Percentiles rank a stretch among this genome's conserved stretches.
Conservation (phyloP, 2,888 invertebrate species). For the Mimachlamys varia region DNA sequence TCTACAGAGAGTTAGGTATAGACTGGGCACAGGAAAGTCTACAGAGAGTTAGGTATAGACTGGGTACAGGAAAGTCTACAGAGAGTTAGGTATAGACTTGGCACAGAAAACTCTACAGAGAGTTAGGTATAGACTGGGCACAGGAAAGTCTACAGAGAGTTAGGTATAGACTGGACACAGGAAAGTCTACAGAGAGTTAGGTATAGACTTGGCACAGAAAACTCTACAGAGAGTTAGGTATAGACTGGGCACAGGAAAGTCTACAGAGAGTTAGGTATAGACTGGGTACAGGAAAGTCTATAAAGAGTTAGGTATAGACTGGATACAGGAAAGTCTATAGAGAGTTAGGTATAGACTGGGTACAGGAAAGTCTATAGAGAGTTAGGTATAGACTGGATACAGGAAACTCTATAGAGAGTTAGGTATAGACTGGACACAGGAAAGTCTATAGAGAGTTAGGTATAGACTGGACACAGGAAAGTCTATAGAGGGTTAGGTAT, state of each 20-base stretch:
- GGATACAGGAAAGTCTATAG: background rate
- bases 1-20: background rate
- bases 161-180: too few species aligned
- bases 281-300: too few species aligned
- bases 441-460: background rate
- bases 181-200: too few species aligned
- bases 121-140: background rate
- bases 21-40: conserved; percentile 46
- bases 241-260: too few species aligned
- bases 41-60: conserved; percentile 57
- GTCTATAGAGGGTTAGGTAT: background rate
- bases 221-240: too few species aligned
- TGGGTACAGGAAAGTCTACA: background rate
- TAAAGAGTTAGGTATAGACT: too few species aligned
- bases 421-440: conserved; percentile 37
- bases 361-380: too few species aligned
- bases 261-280: too few species aligned
- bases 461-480: background rate
- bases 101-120: background rate
- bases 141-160: too few species aligned
- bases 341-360: background rate
- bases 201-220: too few species aligned
- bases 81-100: background rate
- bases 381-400: background rate
- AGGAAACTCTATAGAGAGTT: conserved; percentile 61